These are phyloP conservation scores for Conistra vaccinii DNA, from an alignment of 2,888 invertebrate species.

Conservation along the genomic window DNA sequence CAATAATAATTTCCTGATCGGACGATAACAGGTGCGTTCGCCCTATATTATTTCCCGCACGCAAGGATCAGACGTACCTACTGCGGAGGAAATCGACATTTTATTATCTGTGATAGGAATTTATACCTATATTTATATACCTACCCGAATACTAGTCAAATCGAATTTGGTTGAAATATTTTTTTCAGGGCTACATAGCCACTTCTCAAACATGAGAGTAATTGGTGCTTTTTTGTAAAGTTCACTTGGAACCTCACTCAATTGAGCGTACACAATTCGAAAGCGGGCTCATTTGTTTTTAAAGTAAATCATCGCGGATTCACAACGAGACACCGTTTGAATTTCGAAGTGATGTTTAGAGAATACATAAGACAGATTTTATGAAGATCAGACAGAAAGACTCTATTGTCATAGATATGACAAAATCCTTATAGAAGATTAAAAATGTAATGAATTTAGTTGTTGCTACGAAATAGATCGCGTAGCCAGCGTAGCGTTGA, in stretches of 20 bases:
- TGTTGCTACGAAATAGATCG: slow-evolving; percentile 17
- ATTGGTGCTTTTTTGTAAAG: no score
- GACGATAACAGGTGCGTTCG: slow-evolving; percentile 34
- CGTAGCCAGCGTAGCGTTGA: slow-evolving; percentile 11
- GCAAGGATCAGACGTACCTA: slow-evolving; percentile 35
- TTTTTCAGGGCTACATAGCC: no score
- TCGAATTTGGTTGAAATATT: no score
- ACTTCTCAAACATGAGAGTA: no score
- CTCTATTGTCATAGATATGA: not conserved
- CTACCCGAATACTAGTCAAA: not conserved
- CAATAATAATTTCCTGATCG: slow-evolving; percentile 53
- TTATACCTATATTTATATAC: slow-evolving; percentile 9
- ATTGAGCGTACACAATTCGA: slow-evolving; percentile 4
- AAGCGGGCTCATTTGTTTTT: slow-evolving; percentile 17
- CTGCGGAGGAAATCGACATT: slow-evolving; percentile 45
- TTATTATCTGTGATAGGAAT: slow-evolving; percentile 30
- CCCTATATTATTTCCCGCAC: slow-evolving; percentile 50
- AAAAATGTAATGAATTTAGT: slow-evolving; percentile 8
- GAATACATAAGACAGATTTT: not conserved
- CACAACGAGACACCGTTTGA: not conserved
- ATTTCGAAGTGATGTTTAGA: not conserved
- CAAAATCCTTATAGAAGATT: not conserved
- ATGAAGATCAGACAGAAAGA: not conserved
- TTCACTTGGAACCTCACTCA: not conserved
- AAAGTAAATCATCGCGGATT: no score